phyloP scores from a whole-genome alignment of 2,888 invertebrate species.

The Podabrus alpinus region DNA sequence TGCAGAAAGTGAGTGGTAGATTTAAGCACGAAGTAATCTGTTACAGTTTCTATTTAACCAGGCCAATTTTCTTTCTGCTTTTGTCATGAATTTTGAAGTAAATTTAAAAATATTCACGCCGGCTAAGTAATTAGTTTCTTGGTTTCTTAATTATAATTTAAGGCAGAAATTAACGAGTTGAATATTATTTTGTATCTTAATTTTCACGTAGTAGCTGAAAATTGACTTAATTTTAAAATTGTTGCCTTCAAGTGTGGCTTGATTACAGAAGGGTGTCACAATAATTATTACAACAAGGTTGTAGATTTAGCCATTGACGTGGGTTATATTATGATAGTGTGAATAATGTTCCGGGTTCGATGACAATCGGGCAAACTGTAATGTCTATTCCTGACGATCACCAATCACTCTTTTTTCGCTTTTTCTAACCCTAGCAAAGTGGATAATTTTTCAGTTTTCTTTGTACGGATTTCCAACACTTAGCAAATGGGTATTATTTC shows the following conservation, averaged over 20 bases:
- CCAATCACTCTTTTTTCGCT: constrained; percentile 26
- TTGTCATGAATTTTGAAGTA: constrained; percentile 9
- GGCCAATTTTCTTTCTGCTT: constrained; percentile 6
- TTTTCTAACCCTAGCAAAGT: constrained; percentile 21
- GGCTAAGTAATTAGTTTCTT: constrained; percentile 23
- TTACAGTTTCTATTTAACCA: not conserved
- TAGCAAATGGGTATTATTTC: not conserved
- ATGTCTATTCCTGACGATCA: constrained; percentile 23
- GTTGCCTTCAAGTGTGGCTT: not conserved
- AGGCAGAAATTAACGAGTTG: constrained; percentile 21
- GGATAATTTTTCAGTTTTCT: constrained; percentile 26
- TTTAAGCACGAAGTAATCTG: not conserved
- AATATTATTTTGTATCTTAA: constrained; percentile 24
- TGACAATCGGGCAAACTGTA: constrained; percentile 31
- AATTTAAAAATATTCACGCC: constrained; percentile 24
- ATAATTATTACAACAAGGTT: not conserved
- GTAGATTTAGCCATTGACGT: constrained; percentile 22
- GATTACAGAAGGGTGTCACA: not conserved
- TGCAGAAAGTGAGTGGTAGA: not conserved
- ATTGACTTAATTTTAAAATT: not conserved
- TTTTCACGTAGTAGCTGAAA: constrained; percentile 2
- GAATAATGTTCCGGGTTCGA: constrained; percentile 33
- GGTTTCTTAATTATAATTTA: constrained; percentile 29
- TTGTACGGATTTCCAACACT: not conserved
- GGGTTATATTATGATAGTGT: constrained; percentile 32